phyloP scores from a whole-genome alignment of 1,140 invertebrate species.

The Hyphantria cunea region DNA sequence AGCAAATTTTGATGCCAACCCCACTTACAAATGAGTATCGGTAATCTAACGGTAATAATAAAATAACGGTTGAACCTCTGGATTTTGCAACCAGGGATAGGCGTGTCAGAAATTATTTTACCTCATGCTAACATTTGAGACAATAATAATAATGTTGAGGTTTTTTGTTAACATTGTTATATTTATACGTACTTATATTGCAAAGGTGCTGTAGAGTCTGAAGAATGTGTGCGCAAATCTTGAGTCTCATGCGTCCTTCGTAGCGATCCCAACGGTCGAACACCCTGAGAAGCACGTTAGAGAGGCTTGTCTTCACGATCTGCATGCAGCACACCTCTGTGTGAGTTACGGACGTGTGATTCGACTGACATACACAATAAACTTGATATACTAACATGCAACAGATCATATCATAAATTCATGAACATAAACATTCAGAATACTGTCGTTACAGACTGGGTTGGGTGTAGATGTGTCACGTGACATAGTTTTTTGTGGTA shows the following conservation, averaged over 20 bases:
- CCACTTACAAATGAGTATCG: too few relatives aligned
- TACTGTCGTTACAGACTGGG: slow-evolving; percentile 10
- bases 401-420: slow-evolving; percentile 19
- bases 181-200: slow-evolving; percentile 82
- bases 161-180: too few relatives aligned
- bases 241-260: slow-evolving; percentile 84
- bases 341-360: slow-evolving; percentile 65
- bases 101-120: too few relatives aligned
- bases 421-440: slow-evolving; percentile 15
- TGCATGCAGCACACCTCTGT: slow-evolving; percentile 84
- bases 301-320: slow-evolving; percentile 84
- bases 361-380: slow-evolving; percentile 43
- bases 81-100: too few relatives aligned
- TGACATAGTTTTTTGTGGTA: slow-evolving; percentile 6
- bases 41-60: too few relatives aligned
- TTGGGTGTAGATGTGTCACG: slow-evolving; percentile 14
- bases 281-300: slow-evolving; percentile 82
- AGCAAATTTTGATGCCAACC: too few relatives aligned
- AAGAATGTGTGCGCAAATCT: slow-evolving; percentile 84
- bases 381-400: slow-evolving; percentile 42
- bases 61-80: too few relatives aligned
- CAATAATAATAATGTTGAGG: too few relatives aligned
- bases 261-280: slow-evolving; percentile 86
- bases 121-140: too few relatives aligned
- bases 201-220: slow-evolving; percentile 84